Conservation (phyloP, 2,888 invertebrate species). For the Cantharis lateralis region DNA sequence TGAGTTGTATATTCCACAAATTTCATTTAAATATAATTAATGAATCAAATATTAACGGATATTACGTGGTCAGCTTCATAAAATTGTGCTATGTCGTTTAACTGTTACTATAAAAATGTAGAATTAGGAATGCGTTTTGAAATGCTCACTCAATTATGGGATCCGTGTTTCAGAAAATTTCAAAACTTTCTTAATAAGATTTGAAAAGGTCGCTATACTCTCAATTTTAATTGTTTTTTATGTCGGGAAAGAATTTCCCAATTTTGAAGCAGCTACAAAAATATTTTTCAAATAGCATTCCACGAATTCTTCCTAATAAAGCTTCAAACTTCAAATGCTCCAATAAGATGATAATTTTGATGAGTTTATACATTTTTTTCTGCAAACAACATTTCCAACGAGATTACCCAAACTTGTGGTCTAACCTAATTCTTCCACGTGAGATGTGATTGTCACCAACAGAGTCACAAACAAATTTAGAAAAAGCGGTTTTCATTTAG, state of each 20-base stretch:
- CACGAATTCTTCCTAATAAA: not conserved
- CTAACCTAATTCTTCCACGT: not conserved
- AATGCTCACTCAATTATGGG: slow-evolving; percentile 21
- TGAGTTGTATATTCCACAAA: not conserved
- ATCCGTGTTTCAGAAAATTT: not conserved
- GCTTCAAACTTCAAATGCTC: not conserved
- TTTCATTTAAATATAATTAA: not conserved
- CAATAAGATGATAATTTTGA: too few species aligned
- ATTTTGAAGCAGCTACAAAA: not conserved
- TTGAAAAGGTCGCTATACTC: not conserved
- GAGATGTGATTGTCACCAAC: not conserved
- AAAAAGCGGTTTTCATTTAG: not conserved
- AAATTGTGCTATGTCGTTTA: not conserved
- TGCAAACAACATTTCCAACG: not conserved
- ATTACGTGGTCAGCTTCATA: not conserved
- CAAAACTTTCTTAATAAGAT: not conserved
- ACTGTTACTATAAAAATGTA: not conserved
- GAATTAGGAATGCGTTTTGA: not conserved
- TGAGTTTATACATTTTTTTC: too few species aligned
- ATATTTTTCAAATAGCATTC: not conserved
- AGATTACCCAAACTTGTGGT: not conserved
- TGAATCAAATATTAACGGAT: not conserved
- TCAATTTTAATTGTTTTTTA: not conserved
- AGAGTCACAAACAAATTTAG: not conserved
- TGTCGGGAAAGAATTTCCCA: not conserved